Percentiles rank a stretch among this genome's conserved stretches.
phyloP scores from a whole-genome alignment of 1,140 invertebrate species.

The Notospermus geniculatus region DNA sequence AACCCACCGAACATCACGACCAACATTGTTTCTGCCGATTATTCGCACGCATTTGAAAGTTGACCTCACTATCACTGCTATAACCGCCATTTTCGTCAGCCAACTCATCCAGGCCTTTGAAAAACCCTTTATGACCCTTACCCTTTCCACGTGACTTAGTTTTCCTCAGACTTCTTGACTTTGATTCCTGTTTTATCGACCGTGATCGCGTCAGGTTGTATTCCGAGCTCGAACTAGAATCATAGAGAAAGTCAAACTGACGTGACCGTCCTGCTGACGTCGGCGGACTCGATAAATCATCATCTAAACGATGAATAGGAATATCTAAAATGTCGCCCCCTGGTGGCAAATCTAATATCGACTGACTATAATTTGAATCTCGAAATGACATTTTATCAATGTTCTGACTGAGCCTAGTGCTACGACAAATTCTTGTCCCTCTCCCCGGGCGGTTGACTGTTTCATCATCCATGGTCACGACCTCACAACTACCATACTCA shows the following conservation, averaged over 20 bases:
- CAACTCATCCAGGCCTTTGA: neutral
- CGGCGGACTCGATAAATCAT: neutral
- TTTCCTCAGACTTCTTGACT: conserved; percentile 42
- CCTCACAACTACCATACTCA: neutral
- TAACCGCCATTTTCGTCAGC: neutral
- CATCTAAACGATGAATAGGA: conserved; percentile 13
- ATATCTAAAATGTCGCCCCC: conserved; percentile 11
- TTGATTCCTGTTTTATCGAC: conserved; percentile 17
- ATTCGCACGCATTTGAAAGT: neutral
- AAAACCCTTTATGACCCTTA: conserved; percentile 39
- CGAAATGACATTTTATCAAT: neutral
- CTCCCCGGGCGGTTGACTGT: neutral
- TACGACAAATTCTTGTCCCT: too few relatives aligned
- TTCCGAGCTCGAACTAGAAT: conserved; percentile 49
- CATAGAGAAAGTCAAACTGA: conserved; percentile 2
- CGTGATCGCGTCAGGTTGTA: conserved; percentile 33
- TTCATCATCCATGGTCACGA: neutral
- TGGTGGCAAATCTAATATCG: conserved; percentile 1
- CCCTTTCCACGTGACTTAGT: conserved; percentile 51
- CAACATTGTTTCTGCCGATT: too few relatives aligned
- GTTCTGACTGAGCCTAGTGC: neutral
- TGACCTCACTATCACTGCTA: conserved; percentile 3
- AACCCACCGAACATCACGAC: too few relatives aligned
- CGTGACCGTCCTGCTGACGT: neutral
- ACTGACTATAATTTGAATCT: neutral